Percentiles rank a stretch among this genome's conserved stretches.
Evolutionary conservation across 2,888 invertebrate species (phyloP).

Genomic region (Blastobasis adustella): DNA sequence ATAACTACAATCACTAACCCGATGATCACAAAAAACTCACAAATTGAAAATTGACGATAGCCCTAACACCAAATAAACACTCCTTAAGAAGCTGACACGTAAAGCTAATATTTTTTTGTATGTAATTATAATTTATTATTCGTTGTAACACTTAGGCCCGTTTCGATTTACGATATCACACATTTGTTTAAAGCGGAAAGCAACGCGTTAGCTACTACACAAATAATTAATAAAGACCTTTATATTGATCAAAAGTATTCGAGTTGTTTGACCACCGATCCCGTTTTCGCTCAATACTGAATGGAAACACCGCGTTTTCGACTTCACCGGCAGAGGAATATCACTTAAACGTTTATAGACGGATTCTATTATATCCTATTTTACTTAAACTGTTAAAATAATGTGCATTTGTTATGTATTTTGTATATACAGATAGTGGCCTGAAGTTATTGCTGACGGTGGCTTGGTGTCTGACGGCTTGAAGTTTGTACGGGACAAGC

Average conservation of each 20-base stretch:
- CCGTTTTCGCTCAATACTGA: constrained; percentile 11
- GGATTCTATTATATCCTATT: constrained; percentile 53
- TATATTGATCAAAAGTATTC: constrained; percentile 64
- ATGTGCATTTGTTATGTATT: constrained; percentile 61
- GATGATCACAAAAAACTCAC: constrained; percentile 12
- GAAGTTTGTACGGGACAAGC: constrained; percentile 40
- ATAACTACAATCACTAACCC: constrained; percentile 28
- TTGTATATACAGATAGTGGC: constrained; percentile 47
- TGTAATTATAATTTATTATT: constrained; percentile 21
- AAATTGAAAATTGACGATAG: constrained; percentile 21
- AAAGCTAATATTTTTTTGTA: constrained; percentile 21
- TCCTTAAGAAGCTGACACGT: constrained; percentile 22
- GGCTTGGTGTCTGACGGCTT: constrained; percentile 51
- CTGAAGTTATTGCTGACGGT: constrained; percentile 60
- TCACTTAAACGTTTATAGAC: constrained; percentile 34
- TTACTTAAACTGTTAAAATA: constrained; percentile 28
- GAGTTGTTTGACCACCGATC: constrained; percentile 10
- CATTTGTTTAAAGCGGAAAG: constrained; percentile 35
- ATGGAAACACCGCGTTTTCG: constrained; percentile 16
- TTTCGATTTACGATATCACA: constrained; percentile 33
- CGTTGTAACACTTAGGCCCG: constrained; percentile 43
- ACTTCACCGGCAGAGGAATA: no score
- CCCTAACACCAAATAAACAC: constrained; percentile 27
- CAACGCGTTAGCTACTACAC: constrained; percentile 51
- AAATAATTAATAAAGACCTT: constrained; percentile 65